Conservation (phyloP, 2,888 invertebrate species). For the Oligia fasciuncula region DNA sequence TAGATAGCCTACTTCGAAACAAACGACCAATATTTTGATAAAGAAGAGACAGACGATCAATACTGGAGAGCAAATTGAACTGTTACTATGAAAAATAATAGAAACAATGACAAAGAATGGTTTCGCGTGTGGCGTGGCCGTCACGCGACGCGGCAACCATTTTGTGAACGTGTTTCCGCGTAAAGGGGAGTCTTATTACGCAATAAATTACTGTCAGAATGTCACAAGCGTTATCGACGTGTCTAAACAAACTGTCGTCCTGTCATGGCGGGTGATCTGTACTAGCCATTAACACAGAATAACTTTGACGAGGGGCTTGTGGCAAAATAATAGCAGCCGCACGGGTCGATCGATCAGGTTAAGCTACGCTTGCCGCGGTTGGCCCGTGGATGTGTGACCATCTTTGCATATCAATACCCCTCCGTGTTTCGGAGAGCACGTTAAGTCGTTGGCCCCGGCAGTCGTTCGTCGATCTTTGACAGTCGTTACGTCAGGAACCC, state of each 20-base stretch:
- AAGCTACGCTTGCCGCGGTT: too few species aligned
- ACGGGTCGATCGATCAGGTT: neutral
- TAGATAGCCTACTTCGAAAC: slow-evolving; percentile 34
- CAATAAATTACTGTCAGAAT: slow-evolving; percentile 63
- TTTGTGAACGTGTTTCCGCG: slow-evolving; percentile 57
- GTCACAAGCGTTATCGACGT: slow-evolving; percentile 59
- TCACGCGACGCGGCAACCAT: slow-evolving; percentile 55
- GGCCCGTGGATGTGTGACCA: too few species aligned
- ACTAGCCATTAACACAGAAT: slow-evolving; percentile 21
- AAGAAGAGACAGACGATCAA: slow-evolving; percentile 57
- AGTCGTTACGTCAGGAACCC: too few species aligned
- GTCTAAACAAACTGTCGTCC: slow-evolving; percentile 43
- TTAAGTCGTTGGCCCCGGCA: too few species aligned
- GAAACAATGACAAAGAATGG: slow-evolving; percentile 64
- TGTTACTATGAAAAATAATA: slow-evolving; percentile 62
- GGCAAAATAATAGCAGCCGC: neutral
- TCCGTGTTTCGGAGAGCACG: too few species aligned
- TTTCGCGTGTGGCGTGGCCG: slow-evolving; percentile 58
- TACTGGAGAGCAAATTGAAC: slow-evolving; percentile 64
- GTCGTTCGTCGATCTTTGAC: too few species aligned
- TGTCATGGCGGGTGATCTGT: slow-evolving; percentile 29
- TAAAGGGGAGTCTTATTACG: slow-evolving; percentile 54
- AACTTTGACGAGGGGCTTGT: neutral
- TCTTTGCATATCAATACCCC: too few species aligned
- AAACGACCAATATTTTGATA: slow-evolving; percentile 64